These are phyloP conservation scores for Theropithecus gelada DNA, from an alignment of 2,113 vertebrate species.

Conservation along the genomic window DNA sequence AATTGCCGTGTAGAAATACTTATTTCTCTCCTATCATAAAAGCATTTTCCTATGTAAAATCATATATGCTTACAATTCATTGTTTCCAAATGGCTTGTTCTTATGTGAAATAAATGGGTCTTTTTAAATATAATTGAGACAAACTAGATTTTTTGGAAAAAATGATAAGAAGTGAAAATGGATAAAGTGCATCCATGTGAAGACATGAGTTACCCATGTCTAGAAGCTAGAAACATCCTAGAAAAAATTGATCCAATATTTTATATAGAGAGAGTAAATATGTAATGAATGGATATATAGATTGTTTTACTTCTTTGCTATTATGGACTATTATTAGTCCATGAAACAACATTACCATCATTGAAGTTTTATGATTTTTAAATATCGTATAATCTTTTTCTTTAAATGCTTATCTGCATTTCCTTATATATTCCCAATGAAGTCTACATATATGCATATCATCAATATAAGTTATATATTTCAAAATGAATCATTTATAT, in stretches of 20 bases:
- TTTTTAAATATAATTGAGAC: not conserved
- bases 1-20: not conserved
- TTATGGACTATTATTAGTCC: not conserved
- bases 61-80: not conserved
- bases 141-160: not conserved
- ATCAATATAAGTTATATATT: not conserved
- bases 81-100: not conserved
- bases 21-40: not conserved
- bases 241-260: not conserved
- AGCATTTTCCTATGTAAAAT: not conserved
- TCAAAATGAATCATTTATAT: not conserved
- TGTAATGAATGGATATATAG: too few species aligned
- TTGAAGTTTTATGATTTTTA: not conserved
- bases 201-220: not conserved
- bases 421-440: not conserved
- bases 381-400: not conserved
- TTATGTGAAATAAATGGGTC: not conserved
- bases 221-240: not conserved
- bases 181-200: not conserved
- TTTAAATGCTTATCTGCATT: not conserved
- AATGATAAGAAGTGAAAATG: not conserved
- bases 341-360: not conserved
- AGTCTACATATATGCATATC: not conserved
- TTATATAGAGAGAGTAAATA: too few species aligned
- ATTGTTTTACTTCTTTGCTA: not conserved